A percentile compares a stretch with the other conserved stretches of the same genome.
Conservation (phyloP, 2,888 invertebrate genomes). For the Andrena hattorfiana region DNA sequence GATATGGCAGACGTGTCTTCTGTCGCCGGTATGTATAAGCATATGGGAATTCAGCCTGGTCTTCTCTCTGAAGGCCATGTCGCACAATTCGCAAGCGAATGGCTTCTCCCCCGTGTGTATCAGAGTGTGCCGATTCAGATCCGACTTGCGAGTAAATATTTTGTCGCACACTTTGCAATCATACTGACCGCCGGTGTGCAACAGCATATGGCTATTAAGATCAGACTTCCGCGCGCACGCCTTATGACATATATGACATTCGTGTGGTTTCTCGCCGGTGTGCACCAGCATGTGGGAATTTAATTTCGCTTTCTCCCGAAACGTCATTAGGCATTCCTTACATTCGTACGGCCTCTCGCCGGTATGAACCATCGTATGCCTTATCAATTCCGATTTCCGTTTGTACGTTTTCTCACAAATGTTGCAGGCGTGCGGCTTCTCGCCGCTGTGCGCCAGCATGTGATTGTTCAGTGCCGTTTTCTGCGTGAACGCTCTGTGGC, state of each 20-base stretch:
- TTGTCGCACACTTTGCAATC: constrained; percentile 83
- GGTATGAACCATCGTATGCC: constrained; percentile 83
- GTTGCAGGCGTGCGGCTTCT: constrained; percentile 81
- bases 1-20: constrained; percentile 80
- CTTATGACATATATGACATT: constrained; percentile 82
- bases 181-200: constrained; percentile 83
- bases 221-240: constrained; percentile 83
- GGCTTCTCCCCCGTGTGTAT: constrained; percentile 83
- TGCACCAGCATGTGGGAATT: constrained; percentile 83
- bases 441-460: constrained; percentile 81
- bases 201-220: constrained; percentile 82
- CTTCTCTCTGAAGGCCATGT: constrained; percentile 82
- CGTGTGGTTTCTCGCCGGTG: constrained; percentile 82
- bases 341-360: constrained; percentile 83
- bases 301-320: constrained; percentile 81
- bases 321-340: constrained; percentile 83
- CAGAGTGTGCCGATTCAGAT: constrained; percentile 81
- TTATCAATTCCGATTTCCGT: constrained; percentile 81
- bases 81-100: constrained; percentile 80
- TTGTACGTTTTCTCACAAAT: constrained; percentile 83
- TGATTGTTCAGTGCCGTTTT: constrained; percentile 82
- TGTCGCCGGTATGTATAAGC: constrained; percentile 81
- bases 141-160: constrained; percentile 82
- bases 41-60: constrained; percentile 81
- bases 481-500: constrained; percentile 79